These are phyloP conservation scores for Notoglanidium macrostoma DNA, from an alignment of 2,797 vertebrate species.

Conservation along the genomic window DNA sequence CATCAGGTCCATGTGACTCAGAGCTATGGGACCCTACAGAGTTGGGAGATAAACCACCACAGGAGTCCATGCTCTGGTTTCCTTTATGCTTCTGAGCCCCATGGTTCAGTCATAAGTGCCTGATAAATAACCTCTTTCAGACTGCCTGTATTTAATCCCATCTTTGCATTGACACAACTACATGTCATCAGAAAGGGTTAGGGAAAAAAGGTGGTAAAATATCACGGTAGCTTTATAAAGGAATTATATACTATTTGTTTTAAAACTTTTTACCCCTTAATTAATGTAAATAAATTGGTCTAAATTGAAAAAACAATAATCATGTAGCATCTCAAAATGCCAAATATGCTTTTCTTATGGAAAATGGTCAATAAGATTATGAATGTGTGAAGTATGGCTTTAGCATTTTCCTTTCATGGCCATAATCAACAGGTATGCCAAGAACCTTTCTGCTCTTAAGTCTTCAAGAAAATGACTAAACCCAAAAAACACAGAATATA, in stretches of 20 bases:
- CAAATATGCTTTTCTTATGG: background rate
- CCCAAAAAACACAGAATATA: background rate
- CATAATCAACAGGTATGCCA: background rate
- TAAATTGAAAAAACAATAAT: background rate
- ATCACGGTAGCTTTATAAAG: background rate
- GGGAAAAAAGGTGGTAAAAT: too few relatives aligned
- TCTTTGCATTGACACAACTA: background rate
- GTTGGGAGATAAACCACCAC: conserved; percentile 56
- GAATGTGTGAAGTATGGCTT: background rate
- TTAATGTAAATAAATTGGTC: background rate
- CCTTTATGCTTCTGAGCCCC: conserved; percentile 24
- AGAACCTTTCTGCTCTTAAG: background rate
- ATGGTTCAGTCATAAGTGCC: conserved; percentile 27
- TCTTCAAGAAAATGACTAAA: background rate
- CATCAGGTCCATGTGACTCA: conserved; percentile 62
- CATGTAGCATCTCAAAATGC: background rate
- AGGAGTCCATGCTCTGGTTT: conserved; percentile 26
- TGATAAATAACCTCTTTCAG: conserved; percentile 37
- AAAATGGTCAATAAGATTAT: background rate
- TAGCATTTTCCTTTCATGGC: background rate
- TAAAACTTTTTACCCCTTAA: background rate
- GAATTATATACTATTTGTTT: background rate
- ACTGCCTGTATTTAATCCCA: conserved; percentile 1
- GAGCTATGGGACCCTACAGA: conserved; percentile 52
- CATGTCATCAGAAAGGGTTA: background rate